Evolutionary conservation across 53 echinoderm and acorn worm genomes (phyloP), one percentile per base, ranked within the genome.

Genomic region (Actinopyga echinites): DNA sequence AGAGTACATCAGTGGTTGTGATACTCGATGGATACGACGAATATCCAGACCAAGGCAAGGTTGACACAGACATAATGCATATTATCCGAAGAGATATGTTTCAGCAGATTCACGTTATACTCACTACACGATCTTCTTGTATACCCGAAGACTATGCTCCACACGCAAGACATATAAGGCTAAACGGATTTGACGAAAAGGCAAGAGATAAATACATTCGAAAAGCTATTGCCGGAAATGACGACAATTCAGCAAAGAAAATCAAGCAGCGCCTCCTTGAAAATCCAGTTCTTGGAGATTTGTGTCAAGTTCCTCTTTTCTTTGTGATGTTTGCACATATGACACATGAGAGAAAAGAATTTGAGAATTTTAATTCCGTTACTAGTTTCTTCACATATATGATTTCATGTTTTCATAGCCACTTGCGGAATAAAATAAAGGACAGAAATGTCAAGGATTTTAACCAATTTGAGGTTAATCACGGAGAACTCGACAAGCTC

Each of bases 281-380:
- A 74, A 75, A 45, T 28, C 52, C 75, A 17, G 53, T 75, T 25
- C 75, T 75, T 4, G 25, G 44, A 30, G 53, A 75, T 28, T 52
- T 75, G 30, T 75, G 75, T 17, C 75, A 75, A 44, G 75, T 75
- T 15, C 75, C 75, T 9, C 30, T 75, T 11, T 75, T 75, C 19
- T 75, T 75, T 75, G 75, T 75, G 20, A 45, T 75, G 49, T 75
- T 75, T 52, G 75, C 75, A 22, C 75, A 75, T 12, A 38, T 75
- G 30, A 28, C 54, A 1, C 30, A 75, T 55, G 53, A 75, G 10
- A 43, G 13, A 12, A 30, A 75, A 75, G 53, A 75, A 23, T 53
- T 75, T 30, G 49, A 26, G 8, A 19, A 24, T 3, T 52, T 75
- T 26, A 75, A 75, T 23, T 75, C 75, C 8, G 75, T 54, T 28